A percentile compares a stretch with the other conserved stretches of the same genome.
phyloP scores from a whole-genome alignment of 2,797 vertebrate species.

The Crax fasciolata region DNA sequence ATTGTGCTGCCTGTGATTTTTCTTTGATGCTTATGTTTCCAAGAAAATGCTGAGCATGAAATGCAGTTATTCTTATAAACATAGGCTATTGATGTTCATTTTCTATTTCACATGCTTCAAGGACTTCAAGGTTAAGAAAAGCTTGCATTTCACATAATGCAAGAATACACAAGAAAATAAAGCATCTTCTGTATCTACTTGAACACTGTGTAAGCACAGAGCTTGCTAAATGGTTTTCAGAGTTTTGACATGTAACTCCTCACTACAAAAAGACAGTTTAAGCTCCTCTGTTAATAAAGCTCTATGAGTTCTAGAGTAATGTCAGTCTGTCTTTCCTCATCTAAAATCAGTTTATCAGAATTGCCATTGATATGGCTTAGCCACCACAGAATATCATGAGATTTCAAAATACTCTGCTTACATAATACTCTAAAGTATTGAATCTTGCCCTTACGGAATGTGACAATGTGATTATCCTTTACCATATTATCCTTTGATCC shows the following conservation, averaged over 20 bases:
- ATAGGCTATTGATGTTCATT: neutral
- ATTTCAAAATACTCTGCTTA: neutral
- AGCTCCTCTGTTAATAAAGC: neutral
- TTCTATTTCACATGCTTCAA: neutral
- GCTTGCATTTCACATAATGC: neutral
- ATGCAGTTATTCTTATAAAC: neutral
- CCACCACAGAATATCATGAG: neutral
- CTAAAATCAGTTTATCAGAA: neutral
- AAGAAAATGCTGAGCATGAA: neutral
- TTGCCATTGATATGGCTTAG: neutral
- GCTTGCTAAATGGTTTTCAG: slow-evolving; percentile 10
- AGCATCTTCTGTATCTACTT: neutral
- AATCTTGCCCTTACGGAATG: neutral
- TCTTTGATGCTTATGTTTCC: neutral
- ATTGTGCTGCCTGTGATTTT: neutral
- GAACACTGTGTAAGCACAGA: neutral
- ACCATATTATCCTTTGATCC: neutral
- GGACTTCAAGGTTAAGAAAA: slow-evolving; percentile 14
- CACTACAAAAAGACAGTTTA: neutral
- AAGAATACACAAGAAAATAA: neutral
- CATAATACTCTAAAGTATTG: neutral
- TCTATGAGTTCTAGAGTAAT: neutral
- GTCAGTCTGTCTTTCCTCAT: neutral
- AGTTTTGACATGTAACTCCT: slow-evolving; percentile 2
- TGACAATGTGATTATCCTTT: neutral